Evolutionary conservation across 1,140 invertebrate genomes (phyloP), one percentile per base, ranked within the genome.

Genomic region (Papilio glaucus): DNA sequence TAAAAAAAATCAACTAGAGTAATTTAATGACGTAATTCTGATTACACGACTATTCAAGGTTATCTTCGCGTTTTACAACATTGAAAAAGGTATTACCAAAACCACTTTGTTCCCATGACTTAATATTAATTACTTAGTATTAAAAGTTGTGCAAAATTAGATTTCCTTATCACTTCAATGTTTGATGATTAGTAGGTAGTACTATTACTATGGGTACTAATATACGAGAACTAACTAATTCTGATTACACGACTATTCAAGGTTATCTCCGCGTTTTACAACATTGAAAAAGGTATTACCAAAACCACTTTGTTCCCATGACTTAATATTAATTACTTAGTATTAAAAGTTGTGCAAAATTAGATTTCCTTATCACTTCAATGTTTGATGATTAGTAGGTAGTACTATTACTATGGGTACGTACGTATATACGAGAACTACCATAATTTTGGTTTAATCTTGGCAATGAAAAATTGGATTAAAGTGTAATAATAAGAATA

Each of bases 361-460:
- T 33, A 6, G 29, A 33, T 33, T 33, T 6, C 29, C 6, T 33
- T 33, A n/a, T n/a, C n/a, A n/a, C 6, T 2, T 33, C 29, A 33
- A 33, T 33, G 29, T 33, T 33, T 33, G 6, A 33, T 33, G 6
- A 33, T 6, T 33, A 33, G 29, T 33, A 33, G 6, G 29, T 33
- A 3, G 6, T 3, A 33, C 29, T 33, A 33, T 6, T 33, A 33
- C 2, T 33, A 3, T 6, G 29, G 29, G 29, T 3, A 33, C n/a
- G n/a, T n/a, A n/a, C n/a, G n/a, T n/a, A n/a, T n/a, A n/a, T n/a
- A n/a, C n/a, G n/a, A n/a, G n/a, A n/a, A n/a, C n/a, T n/a, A n/a
- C n/a, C n/a, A n/a, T 57, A 57, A 57, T 57, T 26, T 21, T 57
- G 18, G 24, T 57, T 57, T n/a, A n/a, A n/a, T n/a, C n/a, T n/a